Percentiles rank a stretch among this genome's conserved stretches.
Evolutionary conservation across 2,797 vertebrate species (phyloP).

Genomic region (Leptoclinus maculatus): DNA sequence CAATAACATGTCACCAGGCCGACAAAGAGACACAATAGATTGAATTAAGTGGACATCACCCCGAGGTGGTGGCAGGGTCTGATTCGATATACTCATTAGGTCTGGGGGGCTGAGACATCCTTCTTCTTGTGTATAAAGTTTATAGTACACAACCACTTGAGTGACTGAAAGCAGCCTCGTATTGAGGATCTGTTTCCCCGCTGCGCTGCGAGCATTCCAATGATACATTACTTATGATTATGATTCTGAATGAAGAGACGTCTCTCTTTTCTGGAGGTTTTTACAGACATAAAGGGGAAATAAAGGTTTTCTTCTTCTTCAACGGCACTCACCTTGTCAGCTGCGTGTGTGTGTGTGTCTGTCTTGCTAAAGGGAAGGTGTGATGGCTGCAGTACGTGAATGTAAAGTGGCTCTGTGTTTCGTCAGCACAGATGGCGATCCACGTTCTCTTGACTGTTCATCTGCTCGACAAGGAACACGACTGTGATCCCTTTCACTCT

Average conservation of each 20-base stretch:
- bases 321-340: slow-evolving; percentile 14
- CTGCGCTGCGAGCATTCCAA: not conserved
- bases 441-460: slow-evolving; percentile 19
- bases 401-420: slow-evolving; percentile 28
- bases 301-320: not conserved
- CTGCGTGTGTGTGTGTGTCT: not conserved
- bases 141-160: slow-evolving; percentile 9
- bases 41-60: slow-evolving; percentile 53
- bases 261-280: not conserved
- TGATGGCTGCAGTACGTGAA: slow-evolving; percentile 29
- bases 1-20: slow-evolving; percentile 45
- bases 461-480: slow-evolving; percentile 13
- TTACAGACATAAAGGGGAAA: slow-evolving; percentile 1
- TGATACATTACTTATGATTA: slow-evolving; percentile 13
- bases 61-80: slow-evolving; percentile 46
- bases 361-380: slow-evolving; percentile 14
- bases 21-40: slow-evolving; percentile 38
- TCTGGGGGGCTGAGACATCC: not conserved
- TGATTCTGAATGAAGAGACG: slow-evolving; percentile 11
- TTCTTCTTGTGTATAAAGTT: not conserved
- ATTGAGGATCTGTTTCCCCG: slow-evolving; percentile 3
- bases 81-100: slow-evolving; percentile 42
- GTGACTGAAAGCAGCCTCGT: not conserved
- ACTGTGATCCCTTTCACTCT: not conserved
- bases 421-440: slow-evolving; percentile 35